Evolutionary conservation across 1,140 invertebrate genomes (phyloP), one percentile per base, ranked within the genome.

Genomic region (Pseudomyrmex sp.): DNA sequence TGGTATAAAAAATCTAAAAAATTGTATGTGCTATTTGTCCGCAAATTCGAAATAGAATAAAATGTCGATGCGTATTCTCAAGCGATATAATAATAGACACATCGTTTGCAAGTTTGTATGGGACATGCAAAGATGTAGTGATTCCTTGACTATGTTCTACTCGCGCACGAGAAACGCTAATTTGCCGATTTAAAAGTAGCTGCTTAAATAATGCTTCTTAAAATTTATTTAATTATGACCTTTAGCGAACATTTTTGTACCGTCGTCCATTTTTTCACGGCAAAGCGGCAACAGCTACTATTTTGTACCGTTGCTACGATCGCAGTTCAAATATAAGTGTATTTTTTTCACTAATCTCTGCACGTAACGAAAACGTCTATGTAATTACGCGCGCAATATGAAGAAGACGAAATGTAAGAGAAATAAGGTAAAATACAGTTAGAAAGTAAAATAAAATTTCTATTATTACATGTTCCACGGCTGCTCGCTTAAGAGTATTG

Each of bases 331-430:
- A 52, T 18, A 9, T 18, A 9, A 79, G 44, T 70, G 13, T n/a
- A 52, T 84, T 75, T 70, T 87, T 68, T 15, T 52, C 20, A 35
- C 74, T 35, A 65, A 80, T 59, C 35, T 68, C 3, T 20, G 59
- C n/a, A 74, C 69, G 74, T 69, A 79, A 80, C 69, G 62, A 88
- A 86, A 84, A 69, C 69, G 82, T 82, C 63, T 74, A 48, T 59
- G 63, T 82, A 88, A 88, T 88, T 88, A 87, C 50, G 23, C 23
- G 68, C 76, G 70, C 70, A 35, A 80, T 70, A 70, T n/a, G 54
- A 79, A 44, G 65, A 80, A 80, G 54, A 48, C 12, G 20, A 23
- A 58, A 59, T 44, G 18, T 59, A 23, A 82, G 58, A 80, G 54
- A 61, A 79, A 79, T 79, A 70, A 44, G 66, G 20, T 59, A 48